Conservation (phyloP, 2,113 vertebrate genomes). For the Pogona vitticeps region DNA sequence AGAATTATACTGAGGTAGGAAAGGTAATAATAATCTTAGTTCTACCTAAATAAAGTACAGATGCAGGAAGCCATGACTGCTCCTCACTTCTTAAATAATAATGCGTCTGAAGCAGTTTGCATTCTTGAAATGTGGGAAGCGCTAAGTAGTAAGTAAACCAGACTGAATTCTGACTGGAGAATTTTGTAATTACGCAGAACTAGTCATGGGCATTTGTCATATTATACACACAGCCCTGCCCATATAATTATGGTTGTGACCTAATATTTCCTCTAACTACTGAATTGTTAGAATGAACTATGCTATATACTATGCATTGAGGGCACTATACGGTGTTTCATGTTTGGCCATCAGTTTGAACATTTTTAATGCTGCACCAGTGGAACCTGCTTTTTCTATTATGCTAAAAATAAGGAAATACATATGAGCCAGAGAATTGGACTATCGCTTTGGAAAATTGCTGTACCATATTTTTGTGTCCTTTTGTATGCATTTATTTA, state of each 20-base stretch:
- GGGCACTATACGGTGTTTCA: not conserved
- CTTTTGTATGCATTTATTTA: conserved; percentile 3
- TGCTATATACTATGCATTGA: not conserved
- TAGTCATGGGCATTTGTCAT: no score
- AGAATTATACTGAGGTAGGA: no score
- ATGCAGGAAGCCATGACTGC: no score
- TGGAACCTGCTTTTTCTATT: not conserved
- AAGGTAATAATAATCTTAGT: no score
- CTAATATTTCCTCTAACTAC: not conserved
- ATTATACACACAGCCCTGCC: not conserved
- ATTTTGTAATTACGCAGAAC: not conserved
- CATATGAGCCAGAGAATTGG: not conserved
- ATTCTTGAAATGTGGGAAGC: no score
- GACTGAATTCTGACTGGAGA: no score
- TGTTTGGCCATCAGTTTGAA: no score
- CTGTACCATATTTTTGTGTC: accelerated
- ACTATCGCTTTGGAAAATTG: not conserved
- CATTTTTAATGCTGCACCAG: not conserved
- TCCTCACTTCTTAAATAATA: no score
- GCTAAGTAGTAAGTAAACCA: no score
- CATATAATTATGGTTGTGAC: no score
- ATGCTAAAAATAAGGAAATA: not conserved
- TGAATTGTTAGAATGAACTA: not conserved
- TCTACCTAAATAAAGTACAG: no score
- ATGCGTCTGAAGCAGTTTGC: no score